phyloP scores from a whole-genome alignment of 2,113 vertebrate species.

The Ammodytes dubius region DNA sequence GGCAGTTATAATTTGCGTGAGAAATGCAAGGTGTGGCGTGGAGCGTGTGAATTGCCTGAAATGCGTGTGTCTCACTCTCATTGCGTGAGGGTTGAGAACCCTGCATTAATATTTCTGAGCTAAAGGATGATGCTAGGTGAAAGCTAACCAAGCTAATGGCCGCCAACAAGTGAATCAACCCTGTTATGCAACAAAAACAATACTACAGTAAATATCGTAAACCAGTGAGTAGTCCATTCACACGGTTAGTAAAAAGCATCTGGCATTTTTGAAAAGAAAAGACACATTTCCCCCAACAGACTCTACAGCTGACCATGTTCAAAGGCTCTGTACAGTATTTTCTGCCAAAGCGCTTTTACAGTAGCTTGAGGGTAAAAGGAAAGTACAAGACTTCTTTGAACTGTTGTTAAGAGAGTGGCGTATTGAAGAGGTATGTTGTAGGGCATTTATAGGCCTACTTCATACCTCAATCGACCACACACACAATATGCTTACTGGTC shows the following conservation, averaged over 20 bases:
- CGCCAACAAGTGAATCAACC: neutral
- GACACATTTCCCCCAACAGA: slow-evolving; percentile 80
- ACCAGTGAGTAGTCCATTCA: slow-evolving; percentile 45
- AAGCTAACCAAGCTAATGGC: neutral
- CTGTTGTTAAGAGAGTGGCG: neutral
- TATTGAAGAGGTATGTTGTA: neutral
- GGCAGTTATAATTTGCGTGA: too few relatives aligned
- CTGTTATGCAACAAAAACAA: neutral
- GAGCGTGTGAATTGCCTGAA: too few relatives aligned
- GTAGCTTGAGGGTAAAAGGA: slow-evolving; percentile 3
- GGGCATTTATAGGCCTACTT: neutral
- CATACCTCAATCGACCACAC: neutral
- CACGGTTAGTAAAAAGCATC: slow-evolving; percentile 63
- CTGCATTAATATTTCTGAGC: neutral
- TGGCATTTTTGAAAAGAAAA: slow-evolving; percentile 61
- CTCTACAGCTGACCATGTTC: slow-evolving; percentile 70
- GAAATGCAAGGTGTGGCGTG: too few relatives aligned
- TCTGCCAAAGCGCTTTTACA: slow-evolving; percentile 3
- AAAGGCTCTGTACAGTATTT: neutral
- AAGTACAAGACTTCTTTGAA: neutral
- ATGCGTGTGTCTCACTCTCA: too few relatives aligned
- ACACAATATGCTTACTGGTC: neutral
- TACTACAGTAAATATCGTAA: neutral
- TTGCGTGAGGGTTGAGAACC: too few relatives aligned
- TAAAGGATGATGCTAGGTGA: too few relatives aligned